Evolutionary conservation across 2,113 vertebrate genomes (phyloP), one percentile per base, ranked within the genome.

Genomic region (Gymnorhina tibicen): DNA sequence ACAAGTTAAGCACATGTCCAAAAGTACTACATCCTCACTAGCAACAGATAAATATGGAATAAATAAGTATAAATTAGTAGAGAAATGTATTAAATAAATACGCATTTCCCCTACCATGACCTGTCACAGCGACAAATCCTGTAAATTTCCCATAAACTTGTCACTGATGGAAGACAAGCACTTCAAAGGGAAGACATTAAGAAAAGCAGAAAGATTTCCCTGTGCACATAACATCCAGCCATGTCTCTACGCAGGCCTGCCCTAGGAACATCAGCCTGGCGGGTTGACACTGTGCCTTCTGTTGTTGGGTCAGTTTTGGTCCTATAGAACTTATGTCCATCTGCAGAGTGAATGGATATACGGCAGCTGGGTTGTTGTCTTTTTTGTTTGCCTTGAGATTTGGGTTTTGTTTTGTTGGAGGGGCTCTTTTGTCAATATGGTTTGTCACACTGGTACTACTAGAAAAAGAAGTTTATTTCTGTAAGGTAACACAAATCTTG

Each of bases 241-340:
- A 15, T 0, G 2, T 7, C 16, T 53, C 10, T 66, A 10, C 2
- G 4, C 6, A 60, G 53, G 20, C 8, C n/a, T 37, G 52, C 18
- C 27, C 70, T 27, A 7, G 23, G 15, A 78, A n/a, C 7, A 63
- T 17, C 56, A 66, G 5, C 19, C 35, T 42, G 17, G 7, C 11
- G 11, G 16, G 24, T 6, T 37, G 5, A 24, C 42, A 8, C 39
- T n/a, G 5, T 42, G 44, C 39, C 55, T 28, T 7, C 42, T 49
- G 17, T 3, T 56, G 58, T 9, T 55, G 79, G 9, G 12, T 70
- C 17, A 42, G 1, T 11, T 75, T 58, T 55, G 23, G 13, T 64
- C 39, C 44, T 26, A 1, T 0, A 7, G 17, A 16, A 39, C 13
- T 37, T 19, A 33, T 0, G 6, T 12, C 16, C 24, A 8, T 7